A percentile compares a stretch with the other conserved stretches of the same genome.
These are phyloP conservation scores for Lasioglossum leucozonium DNA, from an alignment of 2,888 invertebrate genomes.

Conservation along the genomic window DNA sequence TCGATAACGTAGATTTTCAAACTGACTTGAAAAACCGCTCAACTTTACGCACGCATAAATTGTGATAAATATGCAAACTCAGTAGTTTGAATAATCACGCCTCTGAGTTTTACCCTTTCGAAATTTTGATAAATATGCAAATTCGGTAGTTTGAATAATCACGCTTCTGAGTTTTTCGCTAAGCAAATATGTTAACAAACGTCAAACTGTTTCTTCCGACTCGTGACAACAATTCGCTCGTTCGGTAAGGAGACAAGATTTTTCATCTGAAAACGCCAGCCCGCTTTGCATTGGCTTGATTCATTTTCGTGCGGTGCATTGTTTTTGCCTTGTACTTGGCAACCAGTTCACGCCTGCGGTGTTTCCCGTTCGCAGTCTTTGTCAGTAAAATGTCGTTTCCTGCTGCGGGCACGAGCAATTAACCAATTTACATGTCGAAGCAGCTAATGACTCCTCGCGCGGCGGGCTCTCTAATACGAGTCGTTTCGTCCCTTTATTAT, in stretches of 20 bases:
- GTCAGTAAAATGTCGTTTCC: slow-evolving; percentile 32
- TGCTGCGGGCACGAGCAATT: slow-evolving; percentile 55
- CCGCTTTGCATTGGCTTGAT: background rate
- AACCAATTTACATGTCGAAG: slow-evolving; percentile 68
- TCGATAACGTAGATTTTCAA: no score
- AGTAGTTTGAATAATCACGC: no score
- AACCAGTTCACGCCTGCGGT: background rate
- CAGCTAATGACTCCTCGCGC: slow-evolving; percentile 54
- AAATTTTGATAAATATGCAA: no score
- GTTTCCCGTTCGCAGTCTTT: slow-evolving; percentile 13
- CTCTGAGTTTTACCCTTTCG: no score
- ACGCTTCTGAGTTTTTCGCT: background rate
- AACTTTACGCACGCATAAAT: no score
- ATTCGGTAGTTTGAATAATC: background rate
- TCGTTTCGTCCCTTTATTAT: slow-evolving; percentile 47
- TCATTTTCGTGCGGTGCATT: background rate
- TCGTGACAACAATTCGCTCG: background rate
- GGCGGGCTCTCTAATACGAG: slow-evolving; percentile 40
- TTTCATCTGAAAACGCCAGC: background rate
- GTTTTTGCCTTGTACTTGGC: slow-evolving; percentile 22
- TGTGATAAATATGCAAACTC: no score
- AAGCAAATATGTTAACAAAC: background rate
- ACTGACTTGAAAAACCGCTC: no score
- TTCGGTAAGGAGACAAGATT: background rate
- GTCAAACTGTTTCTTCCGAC: background rate